Evolutionary conservation across 2,888 invertebrate genomes (phyloP), one percentile per base, ranked within the genome.

Genomic region (Leptopilina drosophilae): DNA sequence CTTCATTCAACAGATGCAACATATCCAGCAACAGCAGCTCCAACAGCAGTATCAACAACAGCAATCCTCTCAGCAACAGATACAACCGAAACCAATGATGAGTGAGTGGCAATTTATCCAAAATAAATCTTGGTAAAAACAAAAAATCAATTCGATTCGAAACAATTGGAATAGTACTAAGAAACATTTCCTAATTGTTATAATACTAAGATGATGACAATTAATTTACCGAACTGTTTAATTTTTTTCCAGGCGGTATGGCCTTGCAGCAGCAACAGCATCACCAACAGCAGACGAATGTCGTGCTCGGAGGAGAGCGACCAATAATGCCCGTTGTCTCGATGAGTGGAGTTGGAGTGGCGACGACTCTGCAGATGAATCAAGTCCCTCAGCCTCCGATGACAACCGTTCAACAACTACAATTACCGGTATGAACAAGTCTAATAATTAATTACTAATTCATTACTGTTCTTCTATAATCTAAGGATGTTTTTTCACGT

Each of bases 301-400:
- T 91, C 12, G 90, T 91, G n/a, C 83, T 91, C 42, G 84, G 89
- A 20, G 92, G 92, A 26, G 93, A 93, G 65, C 93, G 94, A 79
- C 94, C 94, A 0, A 93, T 94, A 0, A 93, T 95, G 93, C 95
- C 95, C 0, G 95, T 95, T 0, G 95, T 95, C 0, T 95, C 95
- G 0, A 95, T 95, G 92, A 87, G 90, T 33, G 89, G 90, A n/a
- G 88, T 89, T 40, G 88, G 88, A 1, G 88, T 90, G n/a, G 89
- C 90, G 46, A 87, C 90, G 26, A 84, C 89, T 0, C 86, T 90
- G 69, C 90, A 90, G 79, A 90, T 90, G 89, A 90, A 85, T 82
- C 90, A 89, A 80, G 87, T 90, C 0, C 89, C 87, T 65, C 89
- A 87, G 64, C 84, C 89, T 7, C 84, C 86, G 1, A 89, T 90